Conservation (phyloP, 2,888 invertebrate genomes). For the Eupithecia dodoneata region DNA sequence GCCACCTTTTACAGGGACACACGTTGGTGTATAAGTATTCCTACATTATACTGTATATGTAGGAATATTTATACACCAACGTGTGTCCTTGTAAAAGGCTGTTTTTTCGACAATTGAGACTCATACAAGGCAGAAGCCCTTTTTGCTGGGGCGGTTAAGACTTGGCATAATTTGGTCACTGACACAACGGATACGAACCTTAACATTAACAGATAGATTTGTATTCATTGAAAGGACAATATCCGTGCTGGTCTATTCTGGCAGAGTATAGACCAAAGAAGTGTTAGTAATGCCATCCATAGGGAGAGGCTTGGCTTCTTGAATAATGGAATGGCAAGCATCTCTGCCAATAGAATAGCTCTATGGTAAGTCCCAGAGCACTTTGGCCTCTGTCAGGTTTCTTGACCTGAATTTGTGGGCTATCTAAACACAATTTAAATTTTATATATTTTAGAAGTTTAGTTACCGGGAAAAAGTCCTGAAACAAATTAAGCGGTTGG, state of each 20-base stretch:
- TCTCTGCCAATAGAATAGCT: constrained; percentile 9
- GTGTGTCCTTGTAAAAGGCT: too few relatives aligned
- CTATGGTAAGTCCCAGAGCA: constrained; percentile 3
- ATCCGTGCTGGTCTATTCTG: constrained; percentile 1
- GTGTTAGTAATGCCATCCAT: constrained; percentile 25
- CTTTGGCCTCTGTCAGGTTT: not conserved
- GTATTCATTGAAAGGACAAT: not conserved
- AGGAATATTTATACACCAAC: too few relatives aligned
- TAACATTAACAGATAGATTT: not conserved
- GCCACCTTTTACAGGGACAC: too few relatives aligned
- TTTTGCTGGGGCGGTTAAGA: too few relatives aligned
- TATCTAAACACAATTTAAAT: not conserved
- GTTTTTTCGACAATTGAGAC: too few relatives aligned
- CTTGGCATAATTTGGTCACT: not conserved
- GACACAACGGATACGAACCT: not conserved
- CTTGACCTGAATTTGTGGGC: constrained; percentile 8
- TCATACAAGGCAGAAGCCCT: too few relatives aligned
- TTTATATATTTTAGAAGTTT: not conserved
- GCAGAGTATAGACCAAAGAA: constrained; percentile 17
- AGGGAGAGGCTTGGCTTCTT: constrained; percentile 27
- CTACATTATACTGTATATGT: too few relatives aligned
- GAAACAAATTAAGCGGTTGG: not conserved
- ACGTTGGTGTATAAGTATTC: too few relatives aligned
- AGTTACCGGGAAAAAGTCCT: not conserved
- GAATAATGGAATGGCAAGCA: constrained; percentile 29